A percentile compares a stretch with the other conserved stretches of the same genome.
These are phyloP conservation scores for Phataginus tetradactyla DNA, from an alignment of 2,797 vertebrate species.

Conservation along the genomic window DNA sequence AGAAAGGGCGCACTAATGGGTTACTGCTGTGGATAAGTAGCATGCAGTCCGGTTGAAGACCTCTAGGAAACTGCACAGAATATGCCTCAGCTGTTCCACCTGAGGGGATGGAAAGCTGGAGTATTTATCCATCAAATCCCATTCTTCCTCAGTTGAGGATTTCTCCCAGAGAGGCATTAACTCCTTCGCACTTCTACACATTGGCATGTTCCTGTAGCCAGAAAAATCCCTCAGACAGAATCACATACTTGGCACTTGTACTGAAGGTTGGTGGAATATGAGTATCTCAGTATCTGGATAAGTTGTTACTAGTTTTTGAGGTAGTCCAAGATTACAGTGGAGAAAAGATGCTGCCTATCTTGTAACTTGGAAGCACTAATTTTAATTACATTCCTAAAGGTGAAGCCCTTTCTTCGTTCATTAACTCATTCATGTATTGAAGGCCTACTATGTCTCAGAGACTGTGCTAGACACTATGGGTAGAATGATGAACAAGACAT, in stretches of 20 bases:
- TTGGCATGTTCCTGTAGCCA: background rate
- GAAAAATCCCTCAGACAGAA: background rate
- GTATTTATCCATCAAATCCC: background rate
- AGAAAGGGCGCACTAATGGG: background rate
- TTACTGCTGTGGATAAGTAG: background rate
- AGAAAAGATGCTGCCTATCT: background rate
- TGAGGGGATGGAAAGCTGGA: background rate
- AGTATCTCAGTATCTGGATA: background rate
- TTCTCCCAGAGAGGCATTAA: background rate
- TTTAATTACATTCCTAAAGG: background rate
- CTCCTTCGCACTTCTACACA: background rate
- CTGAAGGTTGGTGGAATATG: background rate
- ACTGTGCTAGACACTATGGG: background rate
- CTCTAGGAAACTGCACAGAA: background rate
- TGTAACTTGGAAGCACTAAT: background rate
- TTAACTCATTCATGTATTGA: background rate
- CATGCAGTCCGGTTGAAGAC: background rate
- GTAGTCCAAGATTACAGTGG: background rate
- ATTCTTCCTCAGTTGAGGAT: background rate
- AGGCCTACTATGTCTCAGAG: background rate
- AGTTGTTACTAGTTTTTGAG: conserved; percentile 22
- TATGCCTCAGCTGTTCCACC: background rate
- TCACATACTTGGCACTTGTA: background rate
- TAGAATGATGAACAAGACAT: background rate
- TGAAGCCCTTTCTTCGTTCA: background rate